A percentile compares a stretch with the other conserved stretches of the same genome.
These are phyloP conservation scores for Scyliorhinus canicula DNA, from an alignment of 2,797 vertebrate genomes.

Conservation along the genomic window DNA sequence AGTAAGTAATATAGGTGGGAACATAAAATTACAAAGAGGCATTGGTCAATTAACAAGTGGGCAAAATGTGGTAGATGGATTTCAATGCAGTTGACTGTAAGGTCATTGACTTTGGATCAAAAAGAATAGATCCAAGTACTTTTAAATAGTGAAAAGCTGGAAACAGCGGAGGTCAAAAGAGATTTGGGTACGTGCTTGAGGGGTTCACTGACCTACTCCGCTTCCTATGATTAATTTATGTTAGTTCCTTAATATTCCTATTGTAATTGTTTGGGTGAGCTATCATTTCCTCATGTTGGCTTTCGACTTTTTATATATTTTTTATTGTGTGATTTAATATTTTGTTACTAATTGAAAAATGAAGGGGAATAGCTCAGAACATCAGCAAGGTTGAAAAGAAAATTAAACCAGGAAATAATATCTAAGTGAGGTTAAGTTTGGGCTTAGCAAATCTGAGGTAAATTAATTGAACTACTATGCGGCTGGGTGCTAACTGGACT, in stretches of 20 bases:
- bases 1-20: not conserved
- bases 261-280: not conserved
- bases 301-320: not conserved
- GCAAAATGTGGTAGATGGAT: not conserved
- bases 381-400: not conserved
- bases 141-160: not conserved
- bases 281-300: not conserved
- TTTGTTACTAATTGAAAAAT: not conserved
- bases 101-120: not conserved
- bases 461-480: not conserved
- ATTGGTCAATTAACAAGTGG: not conserved
- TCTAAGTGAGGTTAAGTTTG: not conserved
- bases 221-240: not conserved
- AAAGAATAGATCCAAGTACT: not conserved
- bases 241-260: not conserved
- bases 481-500: not conserved
- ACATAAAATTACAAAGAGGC: not conserved
- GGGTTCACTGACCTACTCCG: not conserved
- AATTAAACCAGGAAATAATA: not conserved
- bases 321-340: not conserved
- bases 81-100: not conserved
- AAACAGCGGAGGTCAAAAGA: not conserved
- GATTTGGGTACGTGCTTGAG: not conserved
- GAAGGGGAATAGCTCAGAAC: not conserved
- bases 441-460: too few species aligned